Base-by-base conservation (phyloP, 2,888 invertebrate species). In the Pristionchus mayeri region DNA sequence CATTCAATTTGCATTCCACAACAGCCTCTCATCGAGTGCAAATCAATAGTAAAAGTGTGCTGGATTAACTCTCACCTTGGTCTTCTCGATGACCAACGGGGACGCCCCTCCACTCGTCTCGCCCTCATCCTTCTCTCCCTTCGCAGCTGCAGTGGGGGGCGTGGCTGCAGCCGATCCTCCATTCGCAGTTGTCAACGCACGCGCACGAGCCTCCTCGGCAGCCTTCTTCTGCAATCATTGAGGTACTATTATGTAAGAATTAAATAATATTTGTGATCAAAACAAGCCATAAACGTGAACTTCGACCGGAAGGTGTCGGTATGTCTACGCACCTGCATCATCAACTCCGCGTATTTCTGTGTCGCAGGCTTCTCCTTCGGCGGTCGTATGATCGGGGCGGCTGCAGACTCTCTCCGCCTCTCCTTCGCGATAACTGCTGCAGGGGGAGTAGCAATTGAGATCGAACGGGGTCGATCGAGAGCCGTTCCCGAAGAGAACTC, bases 171-270 rank as follows among this genome's bases (percentile, higher is more conserved):
- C 21, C 4, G 13, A 13, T 7, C n/a, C 40, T 71, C 71, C 71
- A 40, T 71, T 71, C 13, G 63, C 18, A 2, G 63, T 24, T n/a
- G 57, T 24, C 7, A 24, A 21, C 3, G 63, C 18, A 0, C 34
- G 34, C 7, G 63, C 34, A 3, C 24, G 27, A 3, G 40, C 71
- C 0, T 34, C 67, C 6, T 34, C 40, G 9, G n/a, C 71, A 4
- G 71, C 71, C 40, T 71, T 71, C 24, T n/a, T 71, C 40, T 44
- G 40, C 54, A n/a, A 71, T n/a, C n/a, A n/a, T n/a, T n/a, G n/a
- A n/a, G n/a, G n/a, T n/a, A n/a, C n/a, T n/a, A n/a, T n/a, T n/a
- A n/a, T n/a, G n/a, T n/a, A n/a, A n/a, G n/a, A n/a, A n/a, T n/a
- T n/a, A n/a, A n/a, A n/a, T n/a, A n/a, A n/a, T n/a, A n/a, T n/a